Conservation (phyloP, 1,140 invertebrate species). For the Diorhabda elongata region DNA sequence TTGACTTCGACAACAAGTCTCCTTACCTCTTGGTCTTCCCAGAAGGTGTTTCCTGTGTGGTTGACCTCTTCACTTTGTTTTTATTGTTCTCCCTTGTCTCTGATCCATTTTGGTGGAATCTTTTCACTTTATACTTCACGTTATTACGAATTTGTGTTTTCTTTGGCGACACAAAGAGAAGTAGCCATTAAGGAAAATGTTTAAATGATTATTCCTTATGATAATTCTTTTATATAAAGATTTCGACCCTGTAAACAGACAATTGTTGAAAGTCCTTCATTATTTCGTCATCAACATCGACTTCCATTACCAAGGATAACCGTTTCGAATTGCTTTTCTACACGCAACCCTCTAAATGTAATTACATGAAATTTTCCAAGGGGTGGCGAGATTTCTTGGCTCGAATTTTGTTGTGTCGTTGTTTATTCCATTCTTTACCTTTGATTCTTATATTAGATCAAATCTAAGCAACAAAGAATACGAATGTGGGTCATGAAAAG, state of each 20-base stretch:
- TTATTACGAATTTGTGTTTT: no score
- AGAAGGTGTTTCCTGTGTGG: no score
- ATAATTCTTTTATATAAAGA: no score
- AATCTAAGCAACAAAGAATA: neutral
- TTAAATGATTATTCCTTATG: no score
- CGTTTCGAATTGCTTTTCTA: neutral
- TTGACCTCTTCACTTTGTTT: no score
- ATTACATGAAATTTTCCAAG: neutral
- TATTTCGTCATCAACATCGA: conserved; percentile 2
- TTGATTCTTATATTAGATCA: conserved; percentile 3
- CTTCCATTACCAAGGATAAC: neutral
- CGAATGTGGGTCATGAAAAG: neutral
- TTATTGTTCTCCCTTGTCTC: no score
- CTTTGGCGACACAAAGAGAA: no score
- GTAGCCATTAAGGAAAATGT: no score
- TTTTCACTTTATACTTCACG: no score
- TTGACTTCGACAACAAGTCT: no score
- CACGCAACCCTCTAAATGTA: conserved; percentile 1
- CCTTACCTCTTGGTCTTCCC: no score
- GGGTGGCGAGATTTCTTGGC: neutral
- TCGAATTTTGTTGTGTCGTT: neutral
- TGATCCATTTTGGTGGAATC: no score
- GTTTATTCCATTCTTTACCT: neutral
- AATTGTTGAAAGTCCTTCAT: conserved; percentile 1
- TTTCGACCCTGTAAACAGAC: neutral